phyloP scores from a whole-genome alignment of 1,140 invertebrate genomes.

The Diuraphis noxia region DNA sequence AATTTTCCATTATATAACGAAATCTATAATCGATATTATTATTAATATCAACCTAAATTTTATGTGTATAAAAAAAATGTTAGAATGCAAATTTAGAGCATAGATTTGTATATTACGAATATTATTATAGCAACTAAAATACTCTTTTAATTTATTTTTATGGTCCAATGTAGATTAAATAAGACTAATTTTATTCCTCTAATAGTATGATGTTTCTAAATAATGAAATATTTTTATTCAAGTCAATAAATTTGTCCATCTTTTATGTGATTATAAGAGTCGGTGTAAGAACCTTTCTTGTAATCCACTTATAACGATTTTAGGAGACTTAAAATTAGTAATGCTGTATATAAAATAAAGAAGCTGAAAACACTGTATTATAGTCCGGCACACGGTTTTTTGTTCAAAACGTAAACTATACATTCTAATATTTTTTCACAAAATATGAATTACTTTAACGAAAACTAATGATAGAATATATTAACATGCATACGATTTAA shows the following conservation, averaged over 20 bases:
- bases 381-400: neutral
- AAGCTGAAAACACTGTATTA: neutral
- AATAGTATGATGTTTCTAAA: neutral
- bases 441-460: neutral
- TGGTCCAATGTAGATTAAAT: neutral
- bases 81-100: neutral
- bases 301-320: neutral
- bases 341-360: neutral
- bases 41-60: neutral
- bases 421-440: neutral
- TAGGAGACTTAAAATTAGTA: neutral
- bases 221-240: neutral
- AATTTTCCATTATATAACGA: neutral
- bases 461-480: neutral
- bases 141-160: neutral
- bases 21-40: neutral
- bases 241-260: neutral
- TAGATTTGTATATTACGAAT: neutral
- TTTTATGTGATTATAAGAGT: slow-evolving; percentile 9
- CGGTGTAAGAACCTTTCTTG: neutral
- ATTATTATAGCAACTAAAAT: neutral
- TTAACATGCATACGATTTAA: neutral
- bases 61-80: neutral
- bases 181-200: neutral
- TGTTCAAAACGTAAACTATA: neutral